Evolutionary conservation across 2,888 invertebrate species (phyloP), one percentile per base, ranked within the genome.

Genomic region (Gandaritis pyraliata): DNA sequence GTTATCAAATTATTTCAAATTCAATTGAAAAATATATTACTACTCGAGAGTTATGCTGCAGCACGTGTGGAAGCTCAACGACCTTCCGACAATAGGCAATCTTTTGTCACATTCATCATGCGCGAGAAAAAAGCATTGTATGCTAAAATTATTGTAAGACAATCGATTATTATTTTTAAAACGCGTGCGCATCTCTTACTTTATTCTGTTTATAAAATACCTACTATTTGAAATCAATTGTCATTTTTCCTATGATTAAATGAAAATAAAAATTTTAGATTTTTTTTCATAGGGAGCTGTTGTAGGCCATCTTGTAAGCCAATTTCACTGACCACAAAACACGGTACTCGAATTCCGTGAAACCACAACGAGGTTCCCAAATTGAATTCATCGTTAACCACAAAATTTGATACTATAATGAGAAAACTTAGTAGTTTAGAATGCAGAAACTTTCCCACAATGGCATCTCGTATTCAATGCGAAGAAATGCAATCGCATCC

Each of bases 391-490:
- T 48, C 29, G 33, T 33, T 48, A 55, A 63, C 62, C 62, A 49
- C 62, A 58, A 16, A 63, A 63, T 51, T 47, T 33, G 58, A 58
- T 54, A 62, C 46, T 54, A 46, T 33, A 51, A 30, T 51, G 50
- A 49, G 54, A 58, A 63, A 63, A 39, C 58, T 46, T 47, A 45
- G 45, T 45, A n/a, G 23, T 47, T 3, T n/a, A 29, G 47, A 50
- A 62, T 13, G 47, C n/a, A 15, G 29, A 36, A 55, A 58, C 64
- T 70, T 66, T 70, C 69, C 64, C 64, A 68, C 62, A 52, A 51
- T 58, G 47, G 33, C 43, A 39, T 58, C 43, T 62, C 45, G 33
- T 49, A 63, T 58, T 61, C 55, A 38, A 48, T 41, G 54, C 59
- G 29, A 58, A 58, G 48, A 55, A 47, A 65, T 58, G 61, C 55